Evolutionary conservation across 2,797 vertebrate species (phyloP).

Genomic region (Semotilus atromaculatus): DNA sequence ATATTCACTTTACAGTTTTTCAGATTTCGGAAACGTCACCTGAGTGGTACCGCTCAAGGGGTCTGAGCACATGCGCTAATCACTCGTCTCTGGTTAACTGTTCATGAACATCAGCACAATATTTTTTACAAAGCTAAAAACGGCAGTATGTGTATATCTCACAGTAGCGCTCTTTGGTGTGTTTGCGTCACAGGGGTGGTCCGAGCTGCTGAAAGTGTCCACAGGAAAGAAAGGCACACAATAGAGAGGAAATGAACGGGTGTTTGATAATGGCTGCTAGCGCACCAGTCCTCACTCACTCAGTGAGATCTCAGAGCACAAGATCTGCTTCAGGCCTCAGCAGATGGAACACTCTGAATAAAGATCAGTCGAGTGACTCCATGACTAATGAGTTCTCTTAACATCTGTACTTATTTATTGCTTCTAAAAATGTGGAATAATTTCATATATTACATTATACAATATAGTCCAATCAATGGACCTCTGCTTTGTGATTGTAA

Average conservation of each 20-base stretch:
- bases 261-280: conserved; percentile 44
- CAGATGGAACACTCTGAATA: conserved; percentile 27
- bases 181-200: conserved; percentile 36
- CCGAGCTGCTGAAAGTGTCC: conserved; percentile 49
- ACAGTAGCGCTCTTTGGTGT: conserved; percentile 8
- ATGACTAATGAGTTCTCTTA: conserved; percentile 18
- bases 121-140: conserved; percentile 18
- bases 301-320: conserved; percentile 1
- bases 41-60: not conserved
- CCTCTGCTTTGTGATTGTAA: conserved; percentile 24
- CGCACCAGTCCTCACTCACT: not conserved
- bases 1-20: not conserved
- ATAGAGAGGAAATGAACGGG: conserved; percentile 56
- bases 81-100: not conserved
- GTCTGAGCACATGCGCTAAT: not conserved
- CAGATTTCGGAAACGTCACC: not conserved
- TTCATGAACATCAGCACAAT: not conserved
- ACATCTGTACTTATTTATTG: conserved; percentile 27
- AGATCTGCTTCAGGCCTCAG: conserved; percentile 40
- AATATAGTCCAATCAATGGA: conserved; percentile 19
- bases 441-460: conserved; percentile 7
- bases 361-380: conserved; percentile 21
- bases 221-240: conserved; percentile 57
- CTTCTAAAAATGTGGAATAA: not conserved
- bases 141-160: not conserved